A percentile compares a stretch with the other conserved stretches of the same genome.
Evolutionary conservation across 2,113 vertebrate genomes (phyloP).

Genomic region (Arenaria interpres): DNA sequence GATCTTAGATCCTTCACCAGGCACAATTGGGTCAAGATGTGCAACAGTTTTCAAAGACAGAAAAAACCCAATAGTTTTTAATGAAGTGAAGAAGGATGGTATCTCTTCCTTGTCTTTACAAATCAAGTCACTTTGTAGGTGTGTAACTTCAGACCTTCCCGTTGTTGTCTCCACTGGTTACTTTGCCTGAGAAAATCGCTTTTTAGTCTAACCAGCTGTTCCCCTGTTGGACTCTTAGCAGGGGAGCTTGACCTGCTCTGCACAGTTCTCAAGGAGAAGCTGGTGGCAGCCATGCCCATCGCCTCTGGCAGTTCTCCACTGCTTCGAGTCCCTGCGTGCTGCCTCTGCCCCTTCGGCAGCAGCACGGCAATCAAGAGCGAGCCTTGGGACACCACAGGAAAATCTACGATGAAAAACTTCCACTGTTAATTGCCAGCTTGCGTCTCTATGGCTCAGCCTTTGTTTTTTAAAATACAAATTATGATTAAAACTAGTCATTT

Average conservation of each 20-base stretch:
- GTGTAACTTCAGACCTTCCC: not conserved
- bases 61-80: rapidly evolving
- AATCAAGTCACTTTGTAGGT: not conserved
- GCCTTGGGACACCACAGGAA: not conserved
- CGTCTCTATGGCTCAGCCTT: not conserved
- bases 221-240: not conserved
- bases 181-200: not conserved
- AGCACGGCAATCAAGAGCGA: not conserved
- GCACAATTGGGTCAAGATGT: not conserved
- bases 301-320: not conserved
- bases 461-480: not conserved
- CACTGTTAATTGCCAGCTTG: not conserved
- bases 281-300: not conserved
- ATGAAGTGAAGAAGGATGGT: not conserved
- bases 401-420: not conserved
- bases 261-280: not conserved
- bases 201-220: not conserved
- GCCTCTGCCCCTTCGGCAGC: rapidly evolving
- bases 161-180: not conserved
- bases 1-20: not conserved
- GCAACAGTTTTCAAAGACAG: not conserved
- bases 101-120: not conserved
- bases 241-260: not conserved
- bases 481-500: not conserved
- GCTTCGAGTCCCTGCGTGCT: not conserved